Evolutionary conservation across 2,888 invertebrate genomes (phyloP), one percentile per base, ranked within the genome.

Genomic region (Lycophotia porphyrea): DNA sequence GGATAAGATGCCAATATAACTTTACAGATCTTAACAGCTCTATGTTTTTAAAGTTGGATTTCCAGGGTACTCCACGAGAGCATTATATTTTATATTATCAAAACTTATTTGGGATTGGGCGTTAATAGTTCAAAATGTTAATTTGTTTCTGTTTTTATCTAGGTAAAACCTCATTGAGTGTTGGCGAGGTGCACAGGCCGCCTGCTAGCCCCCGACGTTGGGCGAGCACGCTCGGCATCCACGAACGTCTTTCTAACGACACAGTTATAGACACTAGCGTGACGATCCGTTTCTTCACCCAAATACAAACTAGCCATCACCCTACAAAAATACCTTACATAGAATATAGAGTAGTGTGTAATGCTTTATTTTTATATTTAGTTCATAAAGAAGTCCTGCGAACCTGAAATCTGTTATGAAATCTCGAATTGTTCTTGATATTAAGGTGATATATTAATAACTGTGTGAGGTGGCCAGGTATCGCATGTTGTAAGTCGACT

Each of bases 151-250:
- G 24, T 78, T 86, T 58, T 77, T 81, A 74, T 82, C 18, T 91
- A 96, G 96, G 95, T 96, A 92, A 96, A 96, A 91, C 96, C 96
- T 88, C 95, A 96, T 91, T 96, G 93, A 96, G 92, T 88, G 91
- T 88, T 90, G 92, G 93, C 92, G 92, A 92, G 92, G 88, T 89
- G 90, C 90, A 81, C 78, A 82, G 90, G 88, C 90, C 81, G 87
- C 87, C 84, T 82, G 87, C 87, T 85, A 81, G 87, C 84, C 83
- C 84, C 81, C 52, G 84, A 78, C 89, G 87, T 85, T 84, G 85
- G 84, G 86, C 84, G 74, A 78, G 82, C 85, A 84, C 79, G 80
- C 84, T 87, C 84, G 80, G 87, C 88, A 87, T 84, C 88, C 81
- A 86, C 87, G 82, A 87, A 84, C 86, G 87, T 87, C 88, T 86